These are phyloP conservation scores for Istiophorus platypterus DNA, from an alignment of 2,113 vertebrate genomes.

Conservation along the genomic window DNA sequence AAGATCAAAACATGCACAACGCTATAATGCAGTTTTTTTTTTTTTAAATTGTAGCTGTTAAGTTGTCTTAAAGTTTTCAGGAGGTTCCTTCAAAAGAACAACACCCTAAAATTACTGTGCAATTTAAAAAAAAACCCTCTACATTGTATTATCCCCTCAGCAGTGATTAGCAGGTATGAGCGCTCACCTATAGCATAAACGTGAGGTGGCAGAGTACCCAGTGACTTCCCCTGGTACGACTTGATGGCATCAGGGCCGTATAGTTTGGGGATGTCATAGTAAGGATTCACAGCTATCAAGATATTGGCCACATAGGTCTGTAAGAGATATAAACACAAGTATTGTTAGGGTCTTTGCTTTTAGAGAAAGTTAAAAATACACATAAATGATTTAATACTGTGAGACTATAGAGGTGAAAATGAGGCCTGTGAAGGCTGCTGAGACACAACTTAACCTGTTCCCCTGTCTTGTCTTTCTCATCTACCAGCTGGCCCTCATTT, in stretches of 20 bases:
- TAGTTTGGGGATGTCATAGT: constrained; percentile 95
- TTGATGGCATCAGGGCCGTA: constrained; percentile 93
- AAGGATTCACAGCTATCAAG: constrained; percentile 98
- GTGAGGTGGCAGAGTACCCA: constrained; percentile 95
- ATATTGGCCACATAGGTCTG: constrained; percentile 99
- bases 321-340: constrained; percentile 39
- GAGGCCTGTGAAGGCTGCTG: background rate
- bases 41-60: background rate
- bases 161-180: background rate
- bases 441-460: constrained; percentile 38
- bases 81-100: too few relatives aligned
- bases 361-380: constrained; percentile 8
- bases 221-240: constrained; percentile 92
- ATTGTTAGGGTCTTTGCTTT: constrained; percentile 10
- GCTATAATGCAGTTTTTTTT: background rate
- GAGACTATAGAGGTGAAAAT: constrained; percentile 20
- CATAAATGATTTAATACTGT: constrained; percentile 28
- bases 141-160: background rate
- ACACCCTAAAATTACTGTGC: too few relatives aligned
- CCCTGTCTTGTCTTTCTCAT: constrained; percentile 30
- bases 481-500: constrained; percentile 66
- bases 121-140: too few relatives aligned
- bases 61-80: too few relatives aligned
- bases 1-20: background rate
- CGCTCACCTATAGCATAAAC: constrained; percentile 95